These are phyloP conservation scores for Mesitornis unicolor DNA, from an alignment of 2,113 vertebrate genomes.

Conservation along the genomic window DNA sequence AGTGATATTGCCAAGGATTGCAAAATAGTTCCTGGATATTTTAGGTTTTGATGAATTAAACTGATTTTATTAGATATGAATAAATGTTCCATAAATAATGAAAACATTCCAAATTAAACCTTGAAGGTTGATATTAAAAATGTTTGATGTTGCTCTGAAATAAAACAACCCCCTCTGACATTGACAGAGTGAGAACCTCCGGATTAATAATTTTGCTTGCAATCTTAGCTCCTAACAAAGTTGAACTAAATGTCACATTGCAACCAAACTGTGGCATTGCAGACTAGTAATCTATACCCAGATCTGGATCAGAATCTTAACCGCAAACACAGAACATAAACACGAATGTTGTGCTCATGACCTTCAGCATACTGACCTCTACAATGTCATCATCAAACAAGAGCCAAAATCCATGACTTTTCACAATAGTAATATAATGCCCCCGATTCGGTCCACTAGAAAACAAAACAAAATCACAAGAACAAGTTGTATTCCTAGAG, in stretches of 20 bases:
- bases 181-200: neutral
- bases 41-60: neutral
- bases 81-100: no score
- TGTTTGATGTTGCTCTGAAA: neutral
- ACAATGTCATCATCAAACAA: conserved; percentile 97
- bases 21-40: neutral
- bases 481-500: neutral
- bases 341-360: neutral
- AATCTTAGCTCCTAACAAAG: neutral
- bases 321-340: neutral
- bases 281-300: neutral
- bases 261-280: neutral
- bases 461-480: neutral
- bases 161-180: neutral
- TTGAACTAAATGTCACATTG: neutral
- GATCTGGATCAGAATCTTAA: neutral
- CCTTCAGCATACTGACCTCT: conserved; percentile 81
- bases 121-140: neutral
- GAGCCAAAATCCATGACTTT: conserved; percentile 98
- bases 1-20: neutral
- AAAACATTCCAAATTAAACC: neutral
- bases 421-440: conserved; percentile 98
- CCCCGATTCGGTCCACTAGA: conserved; percentile 92
- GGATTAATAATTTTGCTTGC: neutral
- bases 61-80: neutral